Conservation (phyloP, 2,113 vertebrate species). For the Tautogolabrus adspersus region DNA sequence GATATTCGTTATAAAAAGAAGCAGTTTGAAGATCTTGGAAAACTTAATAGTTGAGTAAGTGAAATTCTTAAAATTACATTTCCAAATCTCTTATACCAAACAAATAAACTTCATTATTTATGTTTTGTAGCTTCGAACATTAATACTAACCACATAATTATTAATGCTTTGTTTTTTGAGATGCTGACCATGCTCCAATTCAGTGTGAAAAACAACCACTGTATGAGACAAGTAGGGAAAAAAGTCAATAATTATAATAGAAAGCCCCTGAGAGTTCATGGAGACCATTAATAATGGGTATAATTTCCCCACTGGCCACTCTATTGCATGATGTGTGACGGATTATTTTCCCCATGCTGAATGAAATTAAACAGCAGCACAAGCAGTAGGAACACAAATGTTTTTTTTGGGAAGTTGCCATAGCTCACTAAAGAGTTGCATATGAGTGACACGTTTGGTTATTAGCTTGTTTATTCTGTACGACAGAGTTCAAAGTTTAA, state of each 20-base stretch:
- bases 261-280: constrained; percentile 69
- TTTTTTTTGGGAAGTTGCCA: constrained; percentile 7
- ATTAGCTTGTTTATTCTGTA: constrained; percentile 11
- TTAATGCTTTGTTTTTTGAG: constrained; percentile 31
- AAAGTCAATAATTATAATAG: constrained; percentile 78
- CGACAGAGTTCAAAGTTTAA: constrained; percentile 25
- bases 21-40: constrained; percentile 12
- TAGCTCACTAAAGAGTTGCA: not conserved
- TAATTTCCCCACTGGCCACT: constrained; percentile 64
- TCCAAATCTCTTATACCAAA: not conserved
- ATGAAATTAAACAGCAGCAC: constrained; percentile 40
- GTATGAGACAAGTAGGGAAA: constrained; percentile 43
- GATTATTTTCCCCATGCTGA: constrained; percentile 48
- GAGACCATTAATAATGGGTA: constrained; percentile 79
- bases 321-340: constrained; percentile 59
- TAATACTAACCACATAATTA: constrained; percentile 1
- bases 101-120: not conserved
- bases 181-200: constrained; percentile 48
- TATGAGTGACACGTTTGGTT: constrained; percentile 11
- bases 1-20: constrained; percentile 10
- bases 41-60: constrained; percentile 21
- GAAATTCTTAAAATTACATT: not conserved
- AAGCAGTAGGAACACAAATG: constrained; percentile 4
- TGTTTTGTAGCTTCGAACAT: not conserved
- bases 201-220: constrained; percentile 53